Percentiles rank a stretch among this genome's conserved stretches.
These are phyloP conservation scores for Eretmocerus hayati DNA, from an alignment of 2,888 invertebrate species.

Conservation along the genomic window DNA sequence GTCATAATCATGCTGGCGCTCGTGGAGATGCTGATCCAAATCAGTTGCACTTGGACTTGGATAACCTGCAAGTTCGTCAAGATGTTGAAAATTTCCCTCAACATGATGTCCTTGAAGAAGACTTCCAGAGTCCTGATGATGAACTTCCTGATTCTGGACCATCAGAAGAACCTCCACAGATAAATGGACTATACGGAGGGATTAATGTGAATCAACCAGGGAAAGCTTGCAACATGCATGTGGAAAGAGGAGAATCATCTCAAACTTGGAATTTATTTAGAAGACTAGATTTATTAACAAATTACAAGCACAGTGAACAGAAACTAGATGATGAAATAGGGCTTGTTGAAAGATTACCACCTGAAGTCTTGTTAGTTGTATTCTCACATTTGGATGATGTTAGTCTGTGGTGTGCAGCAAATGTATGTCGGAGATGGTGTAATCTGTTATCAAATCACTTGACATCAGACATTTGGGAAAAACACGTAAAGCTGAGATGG, in stretches of 20 bases:
- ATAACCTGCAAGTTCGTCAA: slow-evolving; percentile 16
- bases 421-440: slow-evolving; percentile 81
- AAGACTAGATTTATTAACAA: slow-evolving; percentile 56
- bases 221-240: slow-evolving; percentile 27
- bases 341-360: slow-evolving; percentile 63
- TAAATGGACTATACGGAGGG: slow-evolving; percentile 9
- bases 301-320: slow-evolving; percentile 42
- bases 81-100: slow-evolving; percentile 23
- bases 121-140: slow-evolving; percentile 28
- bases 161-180: slow-evolving; percentile 16
- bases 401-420: slow-evolving; percentile 81
- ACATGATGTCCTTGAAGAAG: slow-evolving; percentile 28
- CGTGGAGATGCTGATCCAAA: slow-evolving; percentile 22
- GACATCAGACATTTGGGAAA: slow-evolving; percentile 72
- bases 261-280: slow-evolving; percentile 55
- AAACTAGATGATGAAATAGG: slow-evolving; percentile 50
- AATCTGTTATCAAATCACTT: slow-evolving; percentile 73
- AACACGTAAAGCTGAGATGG: slow-evolving; percentile 72
- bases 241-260: slow-evolving; percentile 42
- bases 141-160: slow-evolving; percentile 19
- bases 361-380: slow-evolving; percentile 78
- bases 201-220: slow-evolving; percentile 14
- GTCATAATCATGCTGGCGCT: slow-evolving; percentile 16
- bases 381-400: slow-evolving; percentile 88
- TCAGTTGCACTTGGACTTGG: slow-evolving; percentile 18